These are phyloP conservation scores for Halcyon leucocephala DNA, from an alignment of 2,797 vertebrate species.

Conservation along the genomic window DNA sequence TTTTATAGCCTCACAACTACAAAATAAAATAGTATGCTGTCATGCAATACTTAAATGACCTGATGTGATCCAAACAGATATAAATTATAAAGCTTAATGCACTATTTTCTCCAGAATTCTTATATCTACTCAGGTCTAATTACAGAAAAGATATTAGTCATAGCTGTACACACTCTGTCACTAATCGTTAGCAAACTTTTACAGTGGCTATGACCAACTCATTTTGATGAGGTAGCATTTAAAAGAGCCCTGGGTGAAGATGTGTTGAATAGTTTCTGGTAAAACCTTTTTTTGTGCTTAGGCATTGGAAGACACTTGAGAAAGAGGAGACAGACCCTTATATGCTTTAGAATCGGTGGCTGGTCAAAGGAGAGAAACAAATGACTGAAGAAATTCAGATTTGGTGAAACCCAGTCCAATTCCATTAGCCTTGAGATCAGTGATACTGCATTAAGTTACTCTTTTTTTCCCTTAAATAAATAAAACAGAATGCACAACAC, in stretches of 20 bases:
- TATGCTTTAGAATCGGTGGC: neutral
- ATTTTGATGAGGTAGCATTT: slow-evolving; percentile 54
- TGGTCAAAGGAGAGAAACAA: neutral
- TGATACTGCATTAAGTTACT: neutral
- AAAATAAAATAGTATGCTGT: neutral
- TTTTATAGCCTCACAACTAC: neutral
- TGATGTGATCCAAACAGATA: neutral
- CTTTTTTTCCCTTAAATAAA: neutral
- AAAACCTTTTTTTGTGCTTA: neutral
- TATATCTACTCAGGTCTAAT: neutral
- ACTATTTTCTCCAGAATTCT: neutral
- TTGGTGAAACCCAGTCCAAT: neutral
- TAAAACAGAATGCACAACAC: neutral
- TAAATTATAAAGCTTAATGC: neutral
- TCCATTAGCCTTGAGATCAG: neutral
- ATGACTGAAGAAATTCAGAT: neutral
- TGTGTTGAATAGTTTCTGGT: neutral
- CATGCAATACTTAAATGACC: neutral
- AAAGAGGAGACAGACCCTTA: neutral
- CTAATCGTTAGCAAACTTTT: neutral
- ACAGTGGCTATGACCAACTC: neutral
- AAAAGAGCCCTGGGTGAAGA: slow-evolving; percentile 17
- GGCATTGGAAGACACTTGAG: neutral
- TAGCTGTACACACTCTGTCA: neutral
- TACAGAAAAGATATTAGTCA: neutral